Evolutionary conservation across 2,888 invertebrate genomes (phyloP), one percentile per base, ranked within the genome.

Genomic region (Caenorhabditis sp.): DNA sequence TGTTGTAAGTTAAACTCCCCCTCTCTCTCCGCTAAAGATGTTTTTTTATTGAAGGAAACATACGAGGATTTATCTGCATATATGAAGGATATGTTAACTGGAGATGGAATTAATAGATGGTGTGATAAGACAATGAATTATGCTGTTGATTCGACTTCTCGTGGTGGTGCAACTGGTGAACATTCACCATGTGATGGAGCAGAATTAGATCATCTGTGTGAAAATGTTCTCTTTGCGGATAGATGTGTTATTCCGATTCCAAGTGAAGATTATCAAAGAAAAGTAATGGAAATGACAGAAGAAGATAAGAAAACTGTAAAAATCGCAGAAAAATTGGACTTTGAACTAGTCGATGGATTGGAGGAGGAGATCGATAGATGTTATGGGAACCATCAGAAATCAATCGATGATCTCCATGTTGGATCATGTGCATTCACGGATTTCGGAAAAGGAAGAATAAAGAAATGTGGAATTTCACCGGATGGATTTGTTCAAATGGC

Each of bases 401-500:
- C 76, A 0, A 50, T 59, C 0, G 65, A 73, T 20, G 82, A 83
- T 38, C 65, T 83, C 10, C 83, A 86, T 67, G 70, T 85, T 63
- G 75, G 80, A 31, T 76, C 81, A 26, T 65, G 77, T 43, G 76
- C 85, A 4, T 79, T 78, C 67, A 63, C 52, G 60, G 80, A 83
- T 50, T 87, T 78, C 56, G 87, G 85, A 61, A 87, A 84, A 67
- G 85, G 83, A n/a, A 94, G 95, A 88, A 95, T 97, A 92, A 97
- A 97, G 90, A 92, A 92, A 64, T 94, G 94, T 86, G 92, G 92
- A 63, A 91, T 95, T 63, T 95, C 95, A 57, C 97, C 97, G 0
- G 97, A 97, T 90, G 97, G 96, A 20, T 97, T 92, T 89, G 93
- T 97, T 82, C 97, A 97, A 90, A 93, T 97, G 93, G 93, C 95